Evolutionary conservation across 2,797 vertebrate genomes (phyloP).

Genomic region (Malacoraja senta): DNA sequence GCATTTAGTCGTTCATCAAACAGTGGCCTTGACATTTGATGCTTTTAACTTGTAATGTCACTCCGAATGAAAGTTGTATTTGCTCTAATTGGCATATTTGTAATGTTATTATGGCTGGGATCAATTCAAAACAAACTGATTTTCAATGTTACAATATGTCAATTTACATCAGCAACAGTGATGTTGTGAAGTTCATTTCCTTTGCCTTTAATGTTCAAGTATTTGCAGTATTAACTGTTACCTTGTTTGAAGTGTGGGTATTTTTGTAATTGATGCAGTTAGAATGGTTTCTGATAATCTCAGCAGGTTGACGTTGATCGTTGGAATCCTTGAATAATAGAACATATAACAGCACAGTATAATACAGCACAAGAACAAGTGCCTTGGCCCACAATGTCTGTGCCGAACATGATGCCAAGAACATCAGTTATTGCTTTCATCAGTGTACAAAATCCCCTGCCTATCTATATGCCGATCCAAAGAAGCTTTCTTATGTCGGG

Average conservation of each 20-base stretch:
- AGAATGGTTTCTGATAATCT: neutral
- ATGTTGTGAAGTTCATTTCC: neutral
- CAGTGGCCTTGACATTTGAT: neutral
- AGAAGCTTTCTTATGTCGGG: too few species aligned
- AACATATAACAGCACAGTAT: too few species aligned
- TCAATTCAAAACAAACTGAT: neutral
- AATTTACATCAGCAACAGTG: neutral
- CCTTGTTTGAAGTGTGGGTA: neutral
- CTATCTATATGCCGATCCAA: too few species aligned
- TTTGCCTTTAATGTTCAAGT: neutral
- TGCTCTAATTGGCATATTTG: too few species aligned
- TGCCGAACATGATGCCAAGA: too few species aligned
- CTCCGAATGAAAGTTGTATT: slow-evolving; percentile 6
- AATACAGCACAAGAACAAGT: too few species aligned
- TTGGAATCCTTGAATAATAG: neutral
- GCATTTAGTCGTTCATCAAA: neutral
- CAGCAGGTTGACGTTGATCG: neutral
- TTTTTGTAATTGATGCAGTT: neutral
- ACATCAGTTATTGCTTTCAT: too few species aligned
- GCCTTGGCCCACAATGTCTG: too few species aligned
- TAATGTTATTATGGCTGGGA: neutral
- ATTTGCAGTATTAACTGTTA: neutral
- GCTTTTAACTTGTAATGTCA: neutral
- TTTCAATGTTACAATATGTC: neutral
- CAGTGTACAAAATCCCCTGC: too few species aligned